Evolutionary conservation across 2,888 invertebrate species (phyloP), one percentile per base, ranked within the genome.

Genomic region (Noctua comes): DNA sequence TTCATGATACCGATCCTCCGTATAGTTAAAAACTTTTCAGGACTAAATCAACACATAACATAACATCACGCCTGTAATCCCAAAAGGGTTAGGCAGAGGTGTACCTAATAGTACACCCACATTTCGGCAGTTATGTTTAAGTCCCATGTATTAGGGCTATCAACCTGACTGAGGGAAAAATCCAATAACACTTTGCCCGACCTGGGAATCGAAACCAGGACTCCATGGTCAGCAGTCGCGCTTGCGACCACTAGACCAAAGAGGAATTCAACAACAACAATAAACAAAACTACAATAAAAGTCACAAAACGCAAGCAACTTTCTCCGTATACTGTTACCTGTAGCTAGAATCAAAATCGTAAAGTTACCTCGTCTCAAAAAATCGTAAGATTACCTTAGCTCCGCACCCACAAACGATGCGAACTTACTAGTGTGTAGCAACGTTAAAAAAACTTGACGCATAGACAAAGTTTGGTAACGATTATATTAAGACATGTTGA

Each of bases 401-500:
- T 31, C 1, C 7, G 8, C 18, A 59, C 7, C 24, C 18, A 68
- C 31, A 65, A 27, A 57, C 57, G n/a, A 48, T 40, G 16, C 43
- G 21, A 68, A 59, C 40, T 31, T 62, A 31, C 31, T 43, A 36
- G 27, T 24, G 46, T 62, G 13, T 24, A 18, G 48, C 36, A 69
- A 43, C 24, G 18, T 43, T 16, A 11, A 69, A 65, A 57, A 82
- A 78, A 59, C n/a, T 36, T 27, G 68, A 78, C 43, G 10, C 16
- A 21, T 31, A 62, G n/a, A 71, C 36, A 71, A 36, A 70, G 48
- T 77, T 82, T 48, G 27, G 82, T 79, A 84, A 75, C 71, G 46
- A 83, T 70, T 83, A 78, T 59, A 83, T 78, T 73, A 69, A 83
- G 64, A 65, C 73, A 65, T 83, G 73, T 73, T 82, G 73, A 82